Evolutionary conservation across 2,113 vertebrate genomes (phyloP), one percentile per base, ranked within the genome.

Genomic region (Trogon melanurus): DNA sequence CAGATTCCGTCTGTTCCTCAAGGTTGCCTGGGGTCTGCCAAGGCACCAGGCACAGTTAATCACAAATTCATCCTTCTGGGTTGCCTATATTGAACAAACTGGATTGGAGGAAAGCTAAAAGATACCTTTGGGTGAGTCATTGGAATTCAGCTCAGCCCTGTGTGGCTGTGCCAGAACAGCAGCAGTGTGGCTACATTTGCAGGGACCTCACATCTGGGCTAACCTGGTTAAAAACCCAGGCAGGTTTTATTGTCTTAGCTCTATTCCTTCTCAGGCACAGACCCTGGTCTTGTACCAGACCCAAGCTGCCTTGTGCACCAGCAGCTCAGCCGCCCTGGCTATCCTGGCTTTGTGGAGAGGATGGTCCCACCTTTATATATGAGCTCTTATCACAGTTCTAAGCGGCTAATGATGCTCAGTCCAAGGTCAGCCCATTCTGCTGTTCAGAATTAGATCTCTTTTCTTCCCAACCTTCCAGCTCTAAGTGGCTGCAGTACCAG

Each of bases 71-170:
- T 34, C 56, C 73, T 62, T 32, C 41, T 61, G 80, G 25, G 10
- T 6, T 36, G 16, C 62, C 53, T 14, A 1, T 16, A 64, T 25
- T 22, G 72, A 17, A 1, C 16, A 4, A 13, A 41, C 12, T 16
- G 57, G 54, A 25, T 32, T 7, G 60, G 1, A 1, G 2, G 56
- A 26, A 26, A 48, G 32, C 16, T 5, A 25, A 45, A 32, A 47
- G 58, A 10, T 41, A 20, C 45, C 69, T 74, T 7, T 5, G 5
- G 44, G 25, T 84, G 29, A 36, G 34, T 56, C 0, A 0, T 54
- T 17, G 75, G 62, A 83, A 7, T 27, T 51, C 22, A 19, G 61
- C 58, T 45, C 26, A 60, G 47, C 51, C 22, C 11, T 0, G 0
- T 2, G 16, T 9, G 8, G 62, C 64, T 36, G 23, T 50, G 80